These are phyloP conservation scores for Glaucomys volans DNA, from an alignment of 2,113 vertebrate species.

Conservation along the genomic window DNA sequence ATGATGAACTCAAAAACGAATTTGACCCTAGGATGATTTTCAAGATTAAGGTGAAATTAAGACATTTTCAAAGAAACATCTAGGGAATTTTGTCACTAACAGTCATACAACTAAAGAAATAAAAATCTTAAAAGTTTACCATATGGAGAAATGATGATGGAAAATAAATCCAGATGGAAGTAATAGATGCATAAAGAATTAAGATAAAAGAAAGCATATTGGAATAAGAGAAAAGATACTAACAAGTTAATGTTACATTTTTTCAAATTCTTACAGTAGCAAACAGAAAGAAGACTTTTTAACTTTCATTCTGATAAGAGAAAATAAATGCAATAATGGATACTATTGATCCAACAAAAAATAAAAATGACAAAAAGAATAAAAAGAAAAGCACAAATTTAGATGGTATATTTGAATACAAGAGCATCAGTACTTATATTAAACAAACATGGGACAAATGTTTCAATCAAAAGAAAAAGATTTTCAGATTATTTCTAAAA, in stretches of 20 bases:
- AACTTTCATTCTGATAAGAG: background rate
- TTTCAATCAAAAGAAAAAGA: background rate
- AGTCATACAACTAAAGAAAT: background rate
- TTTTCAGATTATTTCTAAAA: background rate
- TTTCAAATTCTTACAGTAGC: background rate
- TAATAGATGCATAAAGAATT: background rate
- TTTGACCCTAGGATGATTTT: background rate
- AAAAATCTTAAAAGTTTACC: background rate
- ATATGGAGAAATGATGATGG: background rate
- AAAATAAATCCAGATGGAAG: background rate
- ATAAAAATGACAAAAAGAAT: background rate
- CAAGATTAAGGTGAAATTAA: background rate
- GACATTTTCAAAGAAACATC: slow-evolving; percentile 1
- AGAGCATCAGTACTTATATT: background rate
- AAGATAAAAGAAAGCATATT: slow-evolving; percentile 16
- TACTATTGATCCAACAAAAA: background rate
- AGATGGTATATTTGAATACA: background rate
- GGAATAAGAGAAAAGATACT: background rate
- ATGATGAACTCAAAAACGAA: background rate
- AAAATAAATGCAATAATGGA: background rate
- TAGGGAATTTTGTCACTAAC: background rate
- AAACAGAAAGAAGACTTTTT: slow-evolving; percentile 8
- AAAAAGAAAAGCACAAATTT: background rate
- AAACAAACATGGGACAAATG: background rate
- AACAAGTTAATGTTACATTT: background rate